Evolutionary conservation across 2,113 vertebrate species (phyloP).

Genomic region (Oophaga pumilio): DNA sequence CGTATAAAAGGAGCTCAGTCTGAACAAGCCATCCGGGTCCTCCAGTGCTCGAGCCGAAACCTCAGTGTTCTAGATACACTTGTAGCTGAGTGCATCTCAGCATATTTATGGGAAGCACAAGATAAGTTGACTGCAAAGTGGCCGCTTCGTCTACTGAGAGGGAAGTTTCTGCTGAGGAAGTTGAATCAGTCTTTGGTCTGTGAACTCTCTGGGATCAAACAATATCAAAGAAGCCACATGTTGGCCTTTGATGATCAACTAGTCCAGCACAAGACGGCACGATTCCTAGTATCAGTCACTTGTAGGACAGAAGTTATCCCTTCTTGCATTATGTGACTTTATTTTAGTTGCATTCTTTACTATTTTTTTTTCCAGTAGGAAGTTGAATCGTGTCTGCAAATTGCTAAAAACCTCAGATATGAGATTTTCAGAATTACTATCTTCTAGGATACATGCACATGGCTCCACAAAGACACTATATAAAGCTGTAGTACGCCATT

Average conservation of each 20-base stretch:
- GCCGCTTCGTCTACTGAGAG: background rate
- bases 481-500: too few relatives aligned
- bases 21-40: conserved; percentile 18
- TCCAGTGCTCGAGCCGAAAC: background rate
- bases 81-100: background rate
- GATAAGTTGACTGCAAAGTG: background rate
- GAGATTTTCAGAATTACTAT: too few relatives aligned
- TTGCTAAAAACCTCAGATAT: too few relatives aligned
- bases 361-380: too few relatives aligned
- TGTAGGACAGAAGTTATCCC: background rate
- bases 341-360: too few relatives aligned
- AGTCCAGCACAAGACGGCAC: background rate
- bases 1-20: background rate
- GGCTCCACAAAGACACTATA: too few relatives aligned
- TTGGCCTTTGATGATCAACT: background rate
- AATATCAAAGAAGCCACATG: background rate
- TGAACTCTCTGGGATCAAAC: background rate
- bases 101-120: background rate
- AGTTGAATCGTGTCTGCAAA: too few relatives aligned
- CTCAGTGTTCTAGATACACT: background rate
- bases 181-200: background rate
- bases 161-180: background rate
- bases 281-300: background rate
- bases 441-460: too few relatives aligned
- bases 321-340: too few relatives aligned